These are phyloP conservation scores for Silurus aristotelis DNA, from an alignment of 2,797 vertebrate genomes.

Conservation along the genomic window DNA sequence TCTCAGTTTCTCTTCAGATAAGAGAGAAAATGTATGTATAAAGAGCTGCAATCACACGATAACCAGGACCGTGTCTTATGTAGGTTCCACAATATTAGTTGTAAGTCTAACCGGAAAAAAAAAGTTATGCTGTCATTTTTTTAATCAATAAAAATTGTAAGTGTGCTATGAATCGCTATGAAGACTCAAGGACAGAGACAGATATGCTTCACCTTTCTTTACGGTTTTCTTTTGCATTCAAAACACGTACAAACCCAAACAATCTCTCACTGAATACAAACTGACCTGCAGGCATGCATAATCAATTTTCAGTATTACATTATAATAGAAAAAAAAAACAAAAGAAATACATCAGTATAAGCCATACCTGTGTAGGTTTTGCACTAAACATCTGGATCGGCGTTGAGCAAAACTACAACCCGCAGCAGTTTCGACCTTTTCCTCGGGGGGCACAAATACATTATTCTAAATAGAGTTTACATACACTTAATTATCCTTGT, in stretches of 20 bases:
- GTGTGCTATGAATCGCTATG: neutral
- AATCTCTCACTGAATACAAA: neutral
- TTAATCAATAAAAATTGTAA: neutral
- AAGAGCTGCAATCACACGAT: neutral
- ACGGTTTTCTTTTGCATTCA: neutral
- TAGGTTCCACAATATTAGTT: neutral
- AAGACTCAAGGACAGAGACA: neutral
- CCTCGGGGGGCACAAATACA: neutral
- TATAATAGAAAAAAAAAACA: neutral
- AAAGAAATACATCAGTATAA: neutral
- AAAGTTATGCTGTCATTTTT: neutral
- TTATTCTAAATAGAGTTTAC: conserved; percentile 1
- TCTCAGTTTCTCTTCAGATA: neutral
- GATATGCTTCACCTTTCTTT: neutral
- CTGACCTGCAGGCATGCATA: conserved; percentile 6
- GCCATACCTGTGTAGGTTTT: neutral
- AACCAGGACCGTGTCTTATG: neutral
- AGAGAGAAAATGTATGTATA: neutral
- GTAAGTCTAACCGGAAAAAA: neutral
- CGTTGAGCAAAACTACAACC: neutral
- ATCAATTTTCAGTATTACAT: conserved; percentile 10
- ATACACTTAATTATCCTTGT: neutral
- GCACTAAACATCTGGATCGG: neutral
- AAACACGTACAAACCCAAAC: neutral
- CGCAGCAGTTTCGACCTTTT: neutral